Conservation (phyloP, 2,888 invertebrate genomes). For the Reticulitermes lucifugus region DNA sequence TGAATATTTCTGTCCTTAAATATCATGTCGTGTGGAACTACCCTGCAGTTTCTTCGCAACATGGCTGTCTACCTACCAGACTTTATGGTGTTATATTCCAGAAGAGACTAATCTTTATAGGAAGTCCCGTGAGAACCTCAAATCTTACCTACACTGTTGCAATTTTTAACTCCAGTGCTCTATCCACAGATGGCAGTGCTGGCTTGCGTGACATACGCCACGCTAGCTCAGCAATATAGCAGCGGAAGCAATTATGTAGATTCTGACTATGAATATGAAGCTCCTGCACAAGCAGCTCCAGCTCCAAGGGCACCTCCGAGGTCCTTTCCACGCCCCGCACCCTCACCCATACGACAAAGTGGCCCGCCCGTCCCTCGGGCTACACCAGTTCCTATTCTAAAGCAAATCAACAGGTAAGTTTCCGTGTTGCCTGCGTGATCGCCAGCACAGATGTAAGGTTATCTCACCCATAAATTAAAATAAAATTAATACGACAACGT, state of each 20-base stretch:
- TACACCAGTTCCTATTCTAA: constrained; percentile 82
- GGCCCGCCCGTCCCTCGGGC: constrained; percentile 58
- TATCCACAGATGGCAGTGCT: constrained; percentile 60
- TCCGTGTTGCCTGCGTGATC: not conserved
- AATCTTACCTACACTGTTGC: too few species aligned
- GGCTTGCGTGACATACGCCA: constrained; percentile 64
- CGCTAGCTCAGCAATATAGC: constrained; percentile 61
- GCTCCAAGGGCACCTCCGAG: constrained; percentile 55
- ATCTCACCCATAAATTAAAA: too few species aligned
- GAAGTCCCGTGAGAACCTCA: too few species aligned
- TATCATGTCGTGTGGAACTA: too few species aligned
- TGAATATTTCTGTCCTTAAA: too few species aligned
- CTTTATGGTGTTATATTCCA: too few species aligned
- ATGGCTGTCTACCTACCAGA: too few species aligned
- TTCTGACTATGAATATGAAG: constrained; percentile 64
- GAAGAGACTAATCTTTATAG: too few species aligned
- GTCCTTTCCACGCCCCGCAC: constrained; percentile 41
- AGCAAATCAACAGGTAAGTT: constrained; percentile 84
- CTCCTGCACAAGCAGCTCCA: constrained; percentile 58
- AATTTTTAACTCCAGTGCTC: not conserved
- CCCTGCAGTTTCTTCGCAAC: too few species aligned
- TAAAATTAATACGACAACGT: too few species aligned
- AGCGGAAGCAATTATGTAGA: constrained; percentile 61
- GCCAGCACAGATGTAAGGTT: too few species aligned
- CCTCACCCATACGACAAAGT: constrained; percentile 30